Percentiles rank a stretch among this genome's conserved stretches.
Conservation (phyloP, 2,888 invertebrate genomes). For the Pseudococcus viburni region DNA sequence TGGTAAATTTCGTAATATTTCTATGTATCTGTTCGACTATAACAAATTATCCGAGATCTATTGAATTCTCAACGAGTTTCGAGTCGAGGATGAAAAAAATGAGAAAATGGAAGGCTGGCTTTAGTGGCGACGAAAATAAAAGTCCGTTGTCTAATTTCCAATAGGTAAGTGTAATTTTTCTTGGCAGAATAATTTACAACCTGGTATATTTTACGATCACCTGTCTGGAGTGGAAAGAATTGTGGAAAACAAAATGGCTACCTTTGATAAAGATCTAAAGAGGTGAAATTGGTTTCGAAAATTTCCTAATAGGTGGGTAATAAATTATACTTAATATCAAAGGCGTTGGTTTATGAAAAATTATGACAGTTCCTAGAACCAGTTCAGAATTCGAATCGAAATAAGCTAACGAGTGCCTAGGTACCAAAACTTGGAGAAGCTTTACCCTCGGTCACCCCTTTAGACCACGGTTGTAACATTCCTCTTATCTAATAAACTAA, state of each 20-base stretch:
- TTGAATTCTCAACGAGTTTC: background rate
- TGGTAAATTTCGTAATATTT: background rate
- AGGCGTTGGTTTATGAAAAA: background rate
- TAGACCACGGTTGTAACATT: conserved; percentile 20
- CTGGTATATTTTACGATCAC: conserved; percentile 30
- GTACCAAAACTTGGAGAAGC: background rate
- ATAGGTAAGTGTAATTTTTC: background rate
- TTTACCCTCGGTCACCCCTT: background rate
- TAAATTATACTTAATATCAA: background rate
- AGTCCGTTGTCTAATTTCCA: conserved; percentile 3
- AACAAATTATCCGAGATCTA: background rate
- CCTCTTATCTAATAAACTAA: conserved; percentile 60
- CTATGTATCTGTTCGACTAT: background rate
- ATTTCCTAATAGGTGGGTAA: background rate
- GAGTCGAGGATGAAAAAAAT: background rate
- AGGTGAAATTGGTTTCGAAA: background rate
- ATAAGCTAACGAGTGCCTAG: background rate
- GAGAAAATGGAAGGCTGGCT: background rate
- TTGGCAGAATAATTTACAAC: conserved; percentile 45
- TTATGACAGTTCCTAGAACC: conserved; percentile 39
- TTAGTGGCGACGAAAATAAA: background rate
- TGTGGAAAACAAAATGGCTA: background rate
- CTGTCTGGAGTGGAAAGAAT: conserved; percentile 17
- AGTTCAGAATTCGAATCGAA: background rate
- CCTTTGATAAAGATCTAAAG: conserved; percentile 45